phyloP scores from a whole-genome alignment of 2,888 invertebrate genomes.

The Parascotia fuliginaria region DNA sequence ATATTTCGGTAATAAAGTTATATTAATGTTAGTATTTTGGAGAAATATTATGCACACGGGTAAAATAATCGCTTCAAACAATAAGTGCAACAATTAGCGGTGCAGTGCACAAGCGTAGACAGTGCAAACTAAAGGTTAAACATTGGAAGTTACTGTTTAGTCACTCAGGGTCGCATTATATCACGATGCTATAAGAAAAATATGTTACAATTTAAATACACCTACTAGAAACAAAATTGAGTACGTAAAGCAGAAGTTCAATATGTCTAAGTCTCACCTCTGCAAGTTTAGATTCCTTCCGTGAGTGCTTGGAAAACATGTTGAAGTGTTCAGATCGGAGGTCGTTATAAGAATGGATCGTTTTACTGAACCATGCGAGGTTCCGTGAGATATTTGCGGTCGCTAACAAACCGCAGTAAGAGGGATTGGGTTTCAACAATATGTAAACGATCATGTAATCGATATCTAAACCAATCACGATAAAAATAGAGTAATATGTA shows the following conservation, averaged over 20 bases:
- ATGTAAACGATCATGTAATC: slow-evolving; percentile 42
- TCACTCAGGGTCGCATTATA: slow-evolving; percentile 49
- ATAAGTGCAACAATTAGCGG: slow-evolving; percentile 64
- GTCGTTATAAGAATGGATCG: slow-evolving; percentile 66
- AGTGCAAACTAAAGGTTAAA: slow-evolving; percentile 58
- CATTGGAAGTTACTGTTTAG: slow-evolving; percentile 51
- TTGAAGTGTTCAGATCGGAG: slow-evolving; percentile 66
- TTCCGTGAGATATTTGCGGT: slow-evolving; percentile 49
- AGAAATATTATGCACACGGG: slow-evolving; percentile 66
- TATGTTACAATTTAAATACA: slow-evolving; percentile 14
- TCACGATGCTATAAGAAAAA: slow-evolving; percentile 26
- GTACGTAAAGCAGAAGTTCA: slow-evolving; percentile 26
- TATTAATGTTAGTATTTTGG: slow-evolving; percentile 82
- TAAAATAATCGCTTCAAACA: slow-evolving; percentile 54
- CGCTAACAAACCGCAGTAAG: slow-evolving; percentile 48
- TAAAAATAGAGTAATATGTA: slow-evolving; percentile 25
- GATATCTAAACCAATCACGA: slow-evolving; percentile 39
- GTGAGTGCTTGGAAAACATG: slow-evolving; percentile 82
- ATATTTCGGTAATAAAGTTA: slow-evolving; percentile 49
- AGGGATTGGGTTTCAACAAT: slow-evolving; percentile 42
- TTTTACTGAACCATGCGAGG: slow-evolving; percentile 58
- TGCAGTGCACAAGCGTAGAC: slow-evolving; percentile 72
- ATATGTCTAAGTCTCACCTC: slow-evolving; percentile 69
- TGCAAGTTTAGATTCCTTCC: slow-evolving; percentile 69
- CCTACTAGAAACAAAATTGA: slow-evolving; percentile 19